Percentiles rank a stretch among this genome's conserved stretches.
These are phyloP conservation scores for Campaea margaritaria DNA, from an alignment of 2,888 invertebrate genomes.

Conservation along the genomic window DNA sequence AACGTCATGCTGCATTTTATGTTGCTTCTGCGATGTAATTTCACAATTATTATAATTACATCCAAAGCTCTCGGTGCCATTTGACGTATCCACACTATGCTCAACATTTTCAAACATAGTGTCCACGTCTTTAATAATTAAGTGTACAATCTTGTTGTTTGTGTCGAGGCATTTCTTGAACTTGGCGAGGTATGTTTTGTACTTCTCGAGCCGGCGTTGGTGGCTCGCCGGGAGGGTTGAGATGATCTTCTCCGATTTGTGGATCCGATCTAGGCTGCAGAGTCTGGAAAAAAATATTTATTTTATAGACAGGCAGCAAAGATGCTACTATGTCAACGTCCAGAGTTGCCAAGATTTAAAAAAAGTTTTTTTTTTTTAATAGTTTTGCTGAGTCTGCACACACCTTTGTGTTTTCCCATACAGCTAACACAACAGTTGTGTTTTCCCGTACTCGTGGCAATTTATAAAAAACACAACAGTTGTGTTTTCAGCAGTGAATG, in stretches of 20 bases:
- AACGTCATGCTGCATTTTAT: slow-evolving; percentile 80
- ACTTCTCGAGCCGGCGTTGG: slow-evolving; percentile 90
- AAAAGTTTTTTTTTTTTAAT: too few species aligned
- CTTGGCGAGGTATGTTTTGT: slow-evolving; percentile 89
- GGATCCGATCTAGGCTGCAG: slow-evolving; percentile 90
- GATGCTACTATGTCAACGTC: too few species aligned
- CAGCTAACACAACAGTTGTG: too few species aligned
- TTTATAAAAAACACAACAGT: too few species aligned
- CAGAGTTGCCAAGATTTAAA: too few species aligned
- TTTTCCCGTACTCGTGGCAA: too few species aligned
- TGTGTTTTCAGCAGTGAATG: too few species aligned
- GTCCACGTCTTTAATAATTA: slow-evolving; percentile 92
- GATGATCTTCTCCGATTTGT: slow-evolving; percentile 91
- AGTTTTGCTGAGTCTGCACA: too few species aligned
- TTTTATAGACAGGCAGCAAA: too few species aligned
- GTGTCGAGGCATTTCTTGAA: slow-evolving; percentile 93
- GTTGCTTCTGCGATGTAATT: slow-evolving; percentile 71
- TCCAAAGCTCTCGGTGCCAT: slow-evolving; percentile 70
- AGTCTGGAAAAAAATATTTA: slow-evolving; percentile 83
- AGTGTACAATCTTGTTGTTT: slow-evolving; percentile 87
- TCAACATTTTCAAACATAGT: slow-evolving; percentile 93
- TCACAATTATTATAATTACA: slow-evolving; percentile 76
- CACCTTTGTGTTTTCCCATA: too few species aligned
- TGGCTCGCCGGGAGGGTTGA: slow-evolving; percentile 90
- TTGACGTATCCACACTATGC: slow-evolving; percentile 58